phyloP scores from a whole-genome alignment of 2,797 vertebrate species.

The Rhinichthys osculus region DNA sequence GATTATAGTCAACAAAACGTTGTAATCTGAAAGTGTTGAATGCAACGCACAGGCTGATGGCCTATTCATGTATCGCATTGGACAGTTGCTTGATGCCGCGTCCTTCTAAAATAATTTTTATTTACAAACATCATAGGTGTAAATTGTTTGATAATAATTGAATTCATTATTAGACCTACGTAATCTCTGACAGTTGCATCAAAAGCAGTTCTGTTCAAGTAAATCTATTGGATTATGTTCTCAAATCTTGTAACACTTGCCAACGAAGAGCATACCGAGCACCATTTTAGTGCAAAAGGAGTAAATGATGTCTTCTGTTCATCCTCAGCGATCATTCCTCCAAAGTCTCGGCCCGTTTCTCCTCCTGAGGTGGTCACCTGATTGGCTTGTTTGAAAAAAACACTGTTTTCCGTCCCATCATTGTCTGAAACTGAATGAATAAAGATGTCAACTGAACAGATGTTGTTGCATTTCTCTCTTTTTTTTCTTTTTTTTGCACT shows the following conservation, averaged over 20 bases:
- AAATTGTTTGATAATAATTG: neutral
- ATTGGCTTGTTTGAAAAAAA: neutral
- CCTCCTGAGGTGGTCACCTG: neutral
- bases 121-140: neutral
- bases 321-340: neutral
- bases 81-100: neutral
- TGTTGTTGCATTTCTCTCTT: neutral
- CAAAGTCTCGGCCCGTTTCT: neutral
- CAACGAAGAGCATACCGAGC: neutral
- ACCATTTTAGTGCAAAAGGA: neutral
- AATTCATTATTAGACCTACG: neutral
- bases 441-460: neutral
- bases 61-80: neutral
- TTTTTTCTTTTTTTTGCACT: neutral
- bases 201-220: neutral
- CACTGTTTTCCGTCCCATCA: neutral
- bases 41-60: neutral
- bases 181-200: neutral
- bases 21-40: neutral
- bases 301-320: neutral
- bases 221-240: neutral
- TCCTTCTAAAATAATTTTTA: neutral
- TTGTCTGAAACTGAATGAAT: conserved; percentile 7
- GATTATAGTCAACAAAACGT: neutral
- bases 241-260: neutral